Percentiles rank a stretch among this genome's conserved stretches.
Evolutionary conservation across 64 coral and sea anemone species (phyloP).

Genomic region (Astreopora myriophthalma): DNA sequence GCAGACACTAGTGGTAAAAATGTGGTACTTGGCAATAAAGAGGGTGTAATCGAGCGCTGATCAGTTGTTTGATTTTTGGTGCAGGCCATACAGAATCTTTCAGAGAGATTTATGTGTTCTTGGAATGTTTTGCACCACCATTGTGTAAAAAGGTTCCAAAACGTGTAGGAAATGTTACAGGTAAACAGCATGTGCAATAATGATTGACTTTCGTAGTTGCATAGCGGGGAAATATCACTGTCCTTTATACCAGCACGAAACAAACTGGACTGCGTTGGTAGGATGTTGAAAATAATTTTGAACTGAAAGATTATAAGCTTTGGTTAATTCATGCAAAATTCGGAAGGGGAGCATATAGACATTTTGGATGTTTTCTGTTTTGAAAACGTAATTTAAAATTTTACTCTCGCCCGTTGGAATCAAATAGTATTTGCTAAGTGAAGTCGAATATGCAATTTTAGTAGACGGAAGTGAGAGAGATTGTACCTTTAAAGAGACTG

Average conservation of each 20-base stretch:
- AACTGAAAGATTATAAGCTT: slow-evolving; percentile 5
- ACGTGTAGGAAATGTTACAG: not conserved
- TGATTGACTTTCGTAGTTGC: not conserved
- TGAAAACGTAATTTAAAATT: not conserved
- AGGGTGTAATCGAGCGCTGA: too few species aligned
- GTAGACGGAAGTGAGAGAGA: too few species aligned
- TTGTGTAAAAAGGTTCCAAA: not conserved
- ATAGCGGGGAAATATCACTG: not conserved
- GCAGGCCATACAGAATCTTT: too few species aligned
- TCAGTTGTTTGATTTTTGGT: too few species aligned
- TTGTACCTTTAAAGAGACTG: too few species aligned
- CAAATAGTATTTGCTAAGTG: not conserved
- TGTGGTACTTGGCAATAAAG: too few species aligned
- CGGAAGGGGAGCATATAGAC: slow-evolving; percentile 11
- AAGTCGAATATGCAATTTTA: not conserved
- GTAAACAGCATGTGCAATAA: not conserved
- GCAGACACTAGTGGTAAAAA: too few species aligned
- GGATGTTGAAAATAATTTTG: slow-evolving; percentile 9
- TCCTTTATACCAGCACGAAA: not conserved
- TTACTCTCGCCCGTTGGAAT: not conserved
- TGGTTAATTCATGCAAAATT: not conserved
- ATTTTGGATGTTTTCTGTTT: not conserved
- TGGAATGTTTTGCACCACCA: too few species aligned
- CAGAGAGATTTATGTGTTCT: too few species aligned
- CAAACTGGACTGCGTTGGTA: not conserved